Conservation (phyloP, 1,140 invertebrate genomes). For the Drosophila nasuta region DNA sequence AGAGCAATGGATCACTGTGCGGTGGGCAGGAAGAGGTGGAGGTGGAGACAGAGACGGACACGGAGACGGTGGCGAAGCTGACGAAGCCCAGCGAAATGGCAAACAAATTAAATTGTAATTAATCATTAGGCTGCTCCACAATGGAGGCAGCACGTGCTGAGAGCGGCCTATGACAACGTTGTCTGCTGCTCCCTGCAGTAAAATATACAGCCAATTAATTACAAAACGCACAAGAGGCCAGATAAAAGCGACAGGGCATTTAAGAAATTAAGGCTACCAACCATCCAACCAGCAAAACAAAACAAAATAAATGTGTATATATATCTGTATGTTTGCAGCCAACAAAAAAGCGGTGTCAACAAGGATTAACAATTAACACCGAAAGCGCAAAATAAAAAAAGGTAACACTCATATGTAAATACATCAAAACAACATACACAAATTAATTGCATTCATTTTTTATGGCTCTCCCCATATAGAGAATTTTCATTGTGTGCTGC, state of each 20-base stretch:
- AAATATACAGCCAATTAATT: slow-evolving; percentile 75
- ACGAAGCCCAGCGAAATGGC: slow-evolving; percentile 52
- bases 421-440: background rate
- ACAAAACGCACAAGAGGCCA: slow-evolving; percentile 73
- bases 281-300: slow-evolving; percentile 19
- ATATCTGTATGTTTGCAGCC: background rate
- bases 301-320: slow-evolving; percentile 15
- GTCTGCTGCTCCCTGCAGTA: slow-evolving; percentile 36
- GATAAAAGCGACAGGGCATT: slow-evolving; percentile 66
- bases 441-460: slow-evolving; percentile 32
- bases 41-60: background rate
- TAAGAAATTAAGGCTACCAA: slow-evolving; percentile 51
- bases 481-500: background rate
- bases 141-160: slow-evolving; percentile 59
- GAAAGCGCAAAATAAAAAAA: slow-evolving; percentile 22
- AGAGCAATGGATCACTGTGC: slow-evolving; percentile 13
- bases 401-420: slow-evolving; percentile 5
- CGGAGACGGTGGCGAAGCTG: background rate
- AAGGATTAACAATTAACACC: slow-evolving; percentile 46
- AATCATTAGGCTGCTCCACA: slow-evolving; percentile 67
- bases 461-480: background rate
- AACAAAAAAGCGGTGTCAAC: slow-evolving; percentile 32
- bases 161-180: slow-evolving; percentile 69
- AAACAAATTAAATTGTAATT: slow-evolving; percentile 83
- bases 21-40: background rate